phyloP scores from a whole-genome alignment of 2,113 vertebrate species.

The Elanus axillaris region DNA sequence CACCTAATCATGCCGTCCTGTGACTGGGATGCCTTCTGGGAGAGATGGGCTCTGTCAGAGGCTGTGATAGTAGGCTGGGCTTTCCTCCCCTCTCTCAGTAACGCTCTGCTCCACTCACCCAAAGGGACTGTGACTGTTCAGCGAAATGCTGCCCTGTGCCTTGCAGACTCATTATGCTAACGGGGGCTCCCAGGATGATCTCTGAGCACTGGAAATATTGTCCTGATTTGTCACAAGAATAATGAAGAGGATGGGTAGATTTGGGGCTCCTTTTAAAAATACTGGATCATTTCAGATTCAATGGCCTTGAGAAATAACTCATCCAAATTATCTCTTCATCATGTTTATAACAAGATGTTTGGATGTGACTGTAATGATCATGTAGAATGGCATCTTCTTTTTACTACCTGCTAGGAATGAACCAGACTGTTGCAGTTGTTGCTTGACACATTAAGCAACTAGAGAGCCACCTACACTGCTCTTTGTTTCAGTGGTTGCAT shows the following conservation, averaged over 20 bases:
- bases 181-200: fast-evolving
- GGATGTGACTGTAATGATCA: fast-evolving
- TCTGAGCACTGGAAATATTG: background rate
- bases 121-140: background rate
- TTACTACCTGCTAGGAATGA: background rate
- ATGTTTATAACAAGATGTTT: background rate
- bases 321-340: background rate
- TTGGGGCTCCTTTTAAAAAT: background rate
- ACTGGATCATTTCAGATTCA: fast-evolving
- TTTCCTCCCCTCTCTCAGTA: background rate
- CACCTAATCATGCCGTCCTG: fast-evolving
- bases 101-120: background rate
- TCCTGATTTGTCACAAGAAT: background rate
- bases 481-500: fast-evolving
- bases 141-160: background rate
- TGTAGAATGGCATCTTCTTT: background rate
- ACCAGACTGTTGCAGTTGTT: background rate
- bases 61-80: background rate
- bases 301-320: background rate
- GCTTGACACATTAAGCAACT: background rate
- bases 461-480: fast-evolving
- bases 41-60: background rate
- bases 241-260: background rate
- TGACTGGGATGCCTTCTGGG: background rate
- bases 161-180: background rate